Conservation (phyloP, 2,113 vertebrate genomes). For the Lepus timidus region DNA sequence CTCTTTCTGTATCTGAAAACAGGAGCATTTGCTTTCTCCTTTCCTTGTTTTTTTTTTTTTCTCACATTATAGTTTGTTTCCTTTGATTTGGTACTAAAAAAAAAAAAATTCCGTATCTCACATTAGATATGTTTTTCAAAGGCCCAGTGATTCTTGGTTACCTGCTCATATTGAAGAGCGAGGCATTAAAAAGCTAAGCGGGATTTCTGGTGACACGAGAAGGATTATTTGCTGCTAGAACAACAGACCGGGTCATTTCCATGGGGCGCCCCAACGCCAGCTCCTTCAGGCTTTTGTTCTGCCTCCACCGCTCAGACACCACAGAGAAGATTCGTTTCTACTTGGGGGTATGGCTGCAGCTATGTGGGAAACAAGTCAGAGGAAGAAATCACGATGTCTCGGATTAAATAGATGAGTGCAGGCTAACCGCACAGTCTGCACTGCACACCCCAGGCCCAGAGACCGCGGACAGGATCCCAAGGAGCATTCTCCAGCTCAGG, state of each 20-base stretch:
- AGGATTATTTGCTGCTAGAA: neutral
- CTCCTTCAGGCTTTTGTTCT: neutral
- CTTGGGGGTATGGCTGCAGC: neutral
- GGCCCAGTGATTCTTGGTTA: constrained; percentile 8
- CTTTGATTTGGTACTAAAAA: constrained; percentile 12
- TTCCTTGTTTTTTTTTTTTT: neutral
- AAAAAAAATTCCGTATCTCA: neutral
- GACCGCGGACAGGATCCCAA: neutral
- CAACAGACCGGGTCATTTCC: neutral
- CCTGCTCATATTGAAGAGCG: neutral
- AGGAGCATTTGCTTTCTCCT: neutral
- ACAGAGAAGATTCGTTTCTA: neutral
- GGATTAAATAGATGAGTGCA: neutral
- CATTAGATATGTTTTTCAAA: neutral
- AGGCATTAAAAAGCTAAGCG: neutral
- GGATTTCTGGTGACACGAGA: neutral
- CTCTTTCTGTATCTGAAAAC: constrained; percentile 19
- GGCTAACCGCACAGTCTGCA: neutral
- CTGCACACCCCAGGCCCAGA: neutral
- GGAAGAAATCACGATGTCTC: neutral
- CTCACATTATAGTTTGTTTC: neutral
- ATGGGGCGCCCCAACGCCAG: neutral
- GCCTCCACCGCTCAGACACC: neutral
- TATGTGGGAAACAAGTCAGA: neutral
- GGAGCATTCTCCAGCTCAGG: neutral